Base-by-base conservation (phyloP, 1,140 invertebrate species). In the Heliothis virescens region DNA sequence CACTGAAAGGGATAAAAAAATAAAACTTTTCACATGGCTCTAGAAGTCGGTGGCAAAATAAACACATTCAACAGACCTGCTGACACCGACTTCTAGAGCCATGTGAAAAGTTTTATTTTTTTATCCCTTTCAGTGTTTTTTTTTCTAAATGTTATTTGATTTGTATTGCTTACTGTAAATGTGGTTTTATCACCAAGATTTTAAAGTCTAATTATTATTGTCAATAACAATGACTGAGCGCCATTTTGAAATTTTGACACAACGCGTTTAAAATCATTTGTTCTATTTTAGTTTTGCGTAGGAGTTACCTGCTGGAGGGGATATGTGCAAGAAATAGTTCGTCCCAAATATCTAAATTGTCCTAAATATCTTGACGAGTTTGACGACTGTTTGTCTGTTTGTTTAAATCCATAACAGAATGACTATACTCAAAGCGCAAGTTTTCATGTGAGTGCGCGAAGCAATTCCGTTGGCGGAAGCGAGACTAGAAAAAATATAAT, bases 281-380 rank as follows among this genome's bases (percentile, higher is more conserved):
- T 76, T 53, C 47, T 76, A 76, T 76, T 76, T 76, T 0, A 21
- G 74, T 76, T 76, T 55, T 13, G 50, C 48, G 74, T 76, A 76
- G 74, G 74, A 11, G 74, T 63, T 29, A 76, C 74, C 74, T 76
- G 74, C 60, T 76, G 59, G 60, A 76, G 26, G 60, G 53, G 26
- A 71, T 50, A 29, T 11, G 21, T 15, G 18, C 41, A 48, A 75
- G 41, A 75, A 71, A 75, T 75, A 75, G 41, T 52, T 52, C 72
- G 72, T 50, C 57, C 41, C 72, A 75, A 60, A 75, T 60, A 76
- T 65, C 12, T 48, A 34, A 41, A 63, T 76, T 76, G 74, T 65
- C 60, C 74, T 63, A 76, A 76, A 76, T 76, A 65, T 62, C 48
- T 52, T 76, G 60, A 76, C 48, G 73, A 29, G 48, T 76, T 76